Percentiles rank a stretch among this genome's conserved stretches.
phyloP scores from a whole-genome alignment of 2,113 vertebrate species.

The Callionymus lyra region DNA sequence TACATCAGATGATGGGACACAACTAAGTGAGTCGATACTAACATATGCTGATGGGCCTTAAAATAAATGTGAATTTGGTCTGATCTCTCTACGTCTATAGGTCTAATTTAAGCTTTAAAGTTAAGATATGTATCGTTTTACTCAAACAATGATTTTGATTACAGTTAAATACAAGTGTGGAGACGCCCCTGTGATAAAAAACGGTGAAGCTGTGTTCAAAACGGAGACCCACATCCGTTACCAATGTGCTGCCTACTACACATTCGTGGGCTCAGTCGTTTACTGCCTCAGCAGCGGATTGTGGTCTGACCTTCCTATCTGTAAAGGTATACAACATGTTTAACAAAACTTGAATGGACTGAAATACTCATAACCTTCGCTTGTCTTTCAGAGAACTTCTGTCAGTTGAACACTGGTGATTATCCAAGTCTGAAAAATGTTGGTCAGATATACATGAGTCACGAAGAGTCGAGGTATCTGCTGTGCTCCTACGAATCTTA shows the following conservation, averaged over 20 bases:
- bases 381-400: slow-evolving; percentile 12
- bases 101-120: too few relatives aligned
- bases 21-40: too few relatives aligned
- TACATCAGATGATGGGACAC: too few relatives aligned
- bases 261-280: slow-evolving; percentile 10
- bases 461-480: accelerated
- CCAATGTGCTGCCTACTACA: background rate
- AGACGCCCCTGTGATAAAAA: accelerated
- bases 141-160: background rate
- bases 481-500: background rate
- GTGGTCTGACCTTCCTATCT: slow-evolving; percentile 17
- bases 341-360: background rate
- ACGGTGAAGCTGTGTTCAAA: background rate
- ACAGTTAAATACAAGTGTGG: slow-evolving; percentile 10
- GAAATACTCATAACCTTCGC: background rate
- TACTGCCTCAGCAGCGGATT: background rate
- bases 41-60: too few relatives aligned
- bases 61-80: too few relatives aligned
- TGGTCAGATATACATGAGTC: accelerated
- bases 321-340: slow-evolving; percentile 21
- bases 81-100: too few relatives aligned
- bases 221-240: accelerated
- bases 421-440: accelerated
- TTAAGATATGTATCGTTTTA: background rate
- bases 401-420: accelerated